Evolutionary conservation across 2,888 invertebrate species (phyloP).

Genomic region (Masnerella sp.): DNA sequence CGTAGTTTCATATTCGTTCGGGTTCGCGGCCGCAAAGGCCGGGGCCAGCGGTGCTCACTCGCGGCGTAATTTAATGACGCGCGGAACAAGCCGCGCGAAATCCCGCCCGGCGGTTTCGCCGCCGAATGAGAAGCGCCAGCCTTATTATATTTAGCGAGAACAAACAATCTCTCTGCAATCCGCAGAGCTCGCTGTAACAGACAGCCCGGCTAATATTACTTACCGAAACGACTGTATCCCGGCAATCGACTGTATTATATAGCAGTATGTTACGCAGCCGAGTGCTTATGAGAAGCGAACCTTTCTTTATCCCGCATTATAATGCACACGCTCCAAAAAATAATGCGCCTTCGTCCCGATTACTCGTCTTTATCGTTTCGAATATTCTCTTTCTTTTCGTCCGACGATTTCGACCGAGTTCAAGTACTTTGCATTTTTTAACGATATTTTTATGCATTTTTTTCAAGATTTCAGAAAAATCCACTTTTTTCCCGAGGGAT

Average conservation of each 20-base stretch:
- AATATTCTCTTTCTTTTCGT: too few relatives aligned
- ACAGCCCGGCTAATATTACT: conserved; percentile 68
- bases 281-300: conserved; percentile 2
- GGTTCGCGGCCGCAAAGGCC: conserved; percentile 29
- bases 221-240: conserved; percentile 70
- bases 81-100: conserved; percentile 19
- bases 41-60: conserved; percentile 23
- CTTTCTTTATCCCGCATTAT: conserved; percentile 3
- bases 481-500: too few relatives aligned
- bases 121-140: conserved; percentile 59
- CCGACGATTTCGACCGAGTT: too few relatives aligned
- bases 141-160: conserved; percentile 73
- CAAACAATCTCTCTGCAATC: conserved; percentile 70
- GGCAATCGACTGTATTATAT: conserved; percentile 70
- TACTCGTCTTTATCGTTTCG: too few relatives aligned
- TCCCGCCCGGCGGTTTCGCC: neutral
- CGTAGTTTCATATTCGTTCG: conserved; percentile 40
- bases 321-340: conserved; percentile 33
- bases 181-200: conserved; percentile 50
- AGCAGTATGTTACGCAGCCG: conserved; percentile 25
- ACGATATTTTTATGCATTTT: too few relatives aligned
- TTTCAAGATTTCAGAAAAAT: too few relatives aligned
- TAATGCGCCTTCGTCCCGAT: conserved; percentile 4
- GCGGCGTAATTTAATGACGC: conserved; percentile 29
- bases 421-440: too few relatives aligned